A percentile compares a stretch with the other conserved stretches of the same genome.
phyloP scores from a whole-genome alignment of 2,888 invertebrate species.

The Dryococelus australis region DNA sequence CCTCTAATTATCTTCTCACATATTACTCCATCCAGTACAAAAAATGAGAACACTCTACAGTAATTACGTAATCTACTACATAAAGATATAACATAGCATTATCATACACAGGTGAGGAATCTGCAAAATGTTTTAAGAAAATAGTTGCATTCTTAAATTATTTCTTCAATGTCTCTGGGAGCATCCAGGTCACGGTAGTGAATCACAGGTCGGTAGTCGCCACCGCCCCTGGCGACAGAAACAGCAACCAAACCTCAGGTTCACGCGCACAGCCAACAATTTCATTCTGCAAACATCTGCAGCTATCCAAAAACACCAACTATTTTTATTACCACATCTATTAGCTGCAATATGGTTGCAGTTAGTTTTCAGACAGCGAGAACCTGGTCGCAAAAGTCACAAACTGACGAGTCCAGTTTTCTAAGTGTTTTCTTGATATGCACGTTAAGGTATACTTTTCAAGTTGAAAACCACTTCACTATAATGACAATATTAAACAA shows the following conservation, averaged over 20 bases:
- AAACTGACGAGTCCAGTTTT: not conserved
- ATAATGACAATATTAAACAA: not conserved
- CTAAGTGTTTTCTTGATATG: no score
- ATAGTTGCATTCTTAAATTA: conserved; percentile 65
- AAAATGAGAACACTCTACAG: not conserved
- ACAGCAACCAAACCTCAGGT: conserved; percentile 19
- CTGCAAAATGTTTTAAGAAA: not conserved
- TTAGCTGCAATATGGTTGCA: not conserved
- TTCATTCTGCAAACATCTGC: not conserved
- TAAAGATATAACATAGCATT: not conserved
- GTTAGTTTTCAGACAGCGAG: not conserved
- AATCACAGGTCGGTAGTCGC: conserved; percentile 87
- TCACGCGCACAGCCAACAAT: not conserved
- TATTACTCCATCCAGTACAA: not conserved
- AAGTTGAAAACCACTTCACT: not conserved
- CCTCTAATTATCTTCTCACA: no score
- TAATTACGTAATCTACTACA: not conserved
- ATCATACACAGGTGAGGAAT: not conserved
- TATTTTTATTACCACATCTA: not conserved
- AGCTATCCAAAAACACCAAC: not conserved
- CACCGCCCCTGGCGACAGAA: conserved; percentile 67
- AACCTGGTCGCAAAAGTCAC: not conserved
- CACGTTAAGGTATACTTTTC: no score
- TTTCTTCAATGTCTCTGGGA: conserved; percentile 89
- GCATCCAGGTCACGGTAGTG: conserved; percentile 94